Percentiles rank a stretch among this genome's conserved stretches.
These are phyloP conservation scores for Plodia interpunctella DNA, from an alignment of 1,140 invertebrate species.

Conservation along the genomic window DNA sequence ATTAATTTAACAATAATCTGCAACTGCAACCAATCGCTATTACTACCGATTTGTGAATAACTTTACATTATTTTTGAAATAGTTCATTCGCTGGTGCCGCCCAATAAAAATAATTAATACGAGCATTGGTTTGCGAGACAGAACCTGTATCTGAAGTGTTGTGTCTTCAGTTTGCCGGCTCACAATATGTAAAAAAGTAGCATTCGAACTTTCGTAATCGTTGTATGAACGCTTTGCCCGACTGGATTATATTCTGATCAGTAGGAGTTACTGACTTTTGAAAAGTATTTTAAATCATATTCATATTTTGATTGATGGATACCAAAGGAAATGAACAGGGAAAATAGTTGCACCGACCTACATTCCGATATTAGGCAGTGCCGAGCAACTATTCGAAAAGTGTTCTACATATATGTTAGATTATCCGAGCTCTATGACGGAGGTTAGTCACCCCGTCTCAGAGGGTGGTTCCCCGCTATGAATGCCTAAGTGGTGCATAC, in stretches of 20 bases:
- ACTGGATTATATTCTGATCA: too few species aligned
- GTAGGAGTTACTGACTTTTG: too few species aligned
- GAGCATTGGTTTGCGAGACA: too few species aligned
- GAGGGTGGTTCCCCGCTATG: slow-evolving; percentile 41
- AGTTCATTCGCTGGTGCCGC: neutral
- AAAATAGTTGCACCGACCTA: neutral
- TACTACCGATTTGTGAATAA: neutral
- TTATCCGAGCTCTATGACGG: neutral
- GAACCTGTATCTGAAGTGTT: too few species aligned
- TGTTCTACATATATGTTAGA: slow-evolving; percentile 10
- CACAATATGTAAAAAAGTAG: too few species aligned
- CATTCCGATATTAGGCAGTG: slow-evolving; percentile 1
- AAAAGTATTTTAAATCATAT: too few species aligned
- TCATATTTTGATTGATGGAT: too few species aligned
- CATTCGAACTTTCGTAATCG: too few species aligned
- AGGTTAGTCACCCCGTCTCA: slow-evolving; percentile 48
- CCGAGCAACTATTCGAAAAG: slow-evolving; percentile 6
- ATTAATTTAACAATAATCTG: neutral
- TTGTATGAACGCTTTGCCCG: too few species aligned
- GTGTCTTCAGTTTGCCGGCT: too few species aligned
- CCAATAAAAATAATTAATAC: too few species aligned
- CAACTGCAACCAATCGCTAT: neutral
- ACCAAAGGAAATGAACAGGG: neutral
- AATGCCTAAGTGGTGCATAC: slow-evolving; percentile 52
- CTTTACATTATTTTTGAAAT: neutral